Evolutionary conservation across 2,113 vertebrate genomes (phyloP), one percentile per base, ranked within the genome.

Genomic region (Oncorhynchus kisutch): DNA sequence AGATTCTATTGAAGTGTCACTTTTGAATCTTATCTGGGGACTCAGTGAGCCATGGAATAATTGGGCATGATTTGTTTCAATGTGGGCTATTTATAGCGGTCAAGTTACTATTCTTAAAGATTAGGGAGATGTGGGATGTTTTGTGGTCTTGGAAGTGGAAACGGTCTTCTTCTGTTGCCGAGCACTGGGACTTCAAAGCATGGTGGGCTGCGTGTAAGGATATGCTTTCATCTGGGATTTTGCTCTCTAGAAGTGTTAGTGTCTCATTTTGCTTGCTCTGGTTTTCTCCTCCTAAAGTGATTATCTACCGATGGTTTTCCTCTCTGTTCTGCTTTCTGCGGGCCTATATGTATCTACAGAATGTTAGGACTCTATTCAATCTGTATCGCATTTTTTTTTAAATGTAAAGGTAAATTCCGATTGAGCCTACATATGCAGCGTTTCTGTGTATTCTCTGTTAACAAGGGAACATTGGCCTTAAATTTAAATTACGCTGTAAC

Each of bases 201-300:
- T 60, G 73, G 78, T 85, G 83, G 82, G 76, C 45, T 67, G 80
- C 71, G 59, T 68, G 60, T 74, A 34, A 80, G 75, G 83, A 76
- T 82, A 90, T 80, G 60, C 83, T 80, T 84, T 78, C 54, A 84
- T 82, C 59, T 62, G 69, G 75, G 81, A 77, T 74, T 90, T 87
- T 81, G 70, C 70, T 74, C 70, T 62, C 64, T 60, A 16, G 25
- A 78, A 76, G 45, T 57, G 73, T 81, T 67, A 27, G 57, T 82
- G 34, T 66, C 75, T 65, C 49, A 69, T 73, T 82, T 79, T 57
- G 66, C 70, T 76, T 4, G 24, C 72, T 81, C 62, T 79, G 45
- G 71, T 80, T 84, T 80, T 80, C 39, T 27, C 34, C 66, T 78
- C 49, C 14, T 67, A 72, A 76, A 75, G n/a, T 39, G 51, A 75